A percentile compares a stretch with the other conserved stretches of the same genome.
Evolutionary conservation across 2,888 invertebrate genomes (phyloP).

Genomic region (Ophion slaviceki): DNA sequence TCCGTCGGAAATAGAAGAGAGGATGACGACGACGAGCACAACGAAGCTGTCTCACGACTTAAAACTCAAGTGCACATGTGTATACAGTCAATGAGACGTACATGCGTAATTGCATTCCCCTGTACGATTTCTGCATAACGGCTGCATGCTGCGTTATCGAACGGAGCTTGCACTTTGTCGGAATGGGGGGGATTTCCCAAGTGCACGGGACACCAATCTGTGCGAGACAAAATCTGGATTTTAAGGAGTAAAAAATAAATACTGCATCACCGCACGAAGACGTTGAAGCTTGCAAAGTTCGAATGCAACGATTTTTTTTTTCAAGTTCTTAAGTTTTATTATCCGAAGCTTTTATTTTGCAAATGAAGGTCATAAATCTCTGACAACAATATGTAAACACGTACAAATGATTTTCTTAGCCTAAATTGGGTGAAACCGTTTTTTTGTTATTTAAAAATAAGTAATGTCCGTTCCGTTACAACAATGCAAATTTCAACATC

Average conservation of each 20-base stretch:
- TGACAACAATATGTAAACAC: too few relatives aligned
- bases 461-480: too few relatives aligned
- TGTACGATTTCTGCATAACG: constrained; percentile 50
- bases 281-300: too few relatives aligned
- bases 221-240: not conserved
- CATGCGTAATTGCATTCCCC: constrained; percentile 22
- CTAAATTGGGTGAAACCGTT: too few relatives aligned
- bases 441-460: too few relatives aligned
- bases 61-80: not conserved
- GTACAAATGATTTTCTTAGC: too few relatives aligned
- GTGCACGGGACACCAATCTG: not conserved
- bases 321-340: too few relatives aligned
- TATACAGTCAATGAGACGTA: not conserved
- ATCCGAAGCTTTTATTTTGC: too few relatives aligned
- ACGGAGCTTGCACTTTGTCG: constrained; percentile 9
- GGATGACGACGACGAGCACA: constrained; percentile 25
- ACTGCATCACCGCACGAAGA: not conserved
- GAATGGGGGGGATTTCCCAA: too few relatives aligned
- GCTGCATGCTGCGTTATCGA: constrained; percentile 14
- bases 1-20: not conserved
- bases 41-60: constrained; percentile 39
- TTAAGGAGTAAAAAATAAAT: not conserved
- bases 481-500: too few relatives aligned
- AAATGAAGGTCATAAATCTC: too few relatives aligned
- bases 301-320: too few relatives aligned